Evolutionary conservation across 2,888 invertebrate species (phyloP).

Genomic region (Linhomoeus sp.): DNA sequence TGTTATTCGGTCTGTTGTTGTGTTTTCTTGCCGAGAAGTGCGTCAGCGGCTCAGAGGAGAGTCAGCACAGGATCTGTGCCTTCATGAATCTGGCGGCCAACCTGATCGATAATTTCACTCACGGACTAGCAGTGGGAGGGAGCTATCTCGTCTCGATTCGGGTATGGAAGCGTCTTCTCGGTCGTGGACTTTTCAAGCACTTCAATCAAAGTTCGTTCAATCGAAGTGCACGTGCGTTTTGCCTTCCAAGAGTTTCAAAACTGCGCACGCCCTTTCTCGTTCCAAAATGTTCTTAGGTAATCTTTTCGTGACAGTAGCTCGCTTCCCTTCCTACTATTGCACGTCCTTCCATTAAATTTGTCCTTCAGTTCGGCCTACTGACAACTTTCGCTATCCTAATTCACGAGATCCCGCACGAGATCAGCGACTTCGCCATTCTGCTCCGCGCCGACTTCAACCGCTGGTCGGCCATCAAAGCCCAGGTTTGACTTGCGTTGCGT

Average conservation of each 20-base stretch:
- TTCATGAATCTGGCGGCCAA: conserved; percentile 88
- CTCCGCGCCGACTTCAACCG: conserved; percentile 64
- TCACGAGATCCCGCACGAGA: conserved; percentile 93
- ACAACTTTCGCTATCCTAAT: conserved; percentile 83
- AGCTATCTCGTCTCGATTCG: conserved; percentile 72
- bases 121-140: conserved; percentile 90
- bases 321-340: not conserved
- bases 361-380: conserved; percentile 55
- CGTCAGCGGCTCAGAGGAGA: conserved; percentile 13
- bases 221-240: too few relatives aligned
- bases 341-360: not conserved
- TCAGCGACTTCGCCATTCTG: conserved; percentile 94
- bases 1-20: conserved; percentile 12
- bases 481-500: conserved; percentile 35
- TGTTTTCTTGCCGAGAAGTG: conserved; percentile 15
- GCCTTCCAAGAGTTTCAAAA: too few relatives aligned
- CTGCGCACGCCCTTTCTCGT: too few relatives aligned
- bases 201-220: too few relatives aligned
- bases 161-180: conserved; percentile 24
- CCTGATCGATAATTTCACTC: conserved; percentile 92
- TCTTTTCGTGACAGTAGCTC: too few relatives aligned
- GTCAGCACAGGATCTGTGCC: conserved; percentile 35
- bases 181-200: too few relatives aligned
- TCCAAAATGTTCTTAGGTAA: too few relatives aligned
- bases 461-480: conserved; percentile 84